Conservation (phyloP, 2,888 invertebrate genomes). For the Harpagoxenus sublaevis region DNA sequence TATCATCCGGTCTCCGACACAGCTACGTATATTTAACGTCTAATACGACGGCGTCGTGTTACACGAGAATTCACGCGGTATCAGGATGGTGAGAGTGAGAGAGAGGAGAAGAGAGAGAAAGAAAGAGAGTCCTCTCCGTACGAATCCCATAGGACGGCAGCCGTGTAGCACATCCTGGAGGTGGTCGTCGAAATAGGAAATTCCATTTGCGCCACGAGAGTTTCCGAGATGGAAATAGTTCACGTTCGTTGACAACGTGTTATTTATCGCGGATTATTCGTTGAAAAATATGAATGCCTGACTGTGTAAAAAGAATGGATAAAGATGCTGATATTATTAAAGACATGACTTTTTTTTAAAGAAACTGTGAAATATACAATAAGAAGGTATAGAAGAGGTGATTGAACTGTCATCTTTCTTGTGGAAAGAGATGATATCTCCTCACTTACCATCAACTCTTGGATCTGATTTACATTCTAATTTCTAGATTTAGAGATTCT, state of each 20-base stretch:
- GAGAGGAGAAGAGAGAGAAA: not conserved
- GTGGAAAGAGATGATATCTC: not conserved
- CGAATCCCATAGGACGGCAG: conserved; percentile 38
- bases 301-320: not conserved
- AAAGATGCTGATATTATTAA: not conserved
- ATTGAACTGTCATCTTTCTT: not conserved
- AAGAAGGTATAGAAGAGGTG: not conserved
- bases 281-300: conserved; percentile 24
- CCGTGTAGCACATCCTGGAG: conserved; percentile 19
- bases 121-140: conserved; percentile 14
- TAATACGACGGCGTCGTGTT: conserved; percentile 54
- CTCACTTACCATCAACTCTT: not conserved
- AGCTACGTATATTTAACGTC: conserved; percentile 71
- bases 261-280: conserved; percentile 48
- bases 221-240: conserved; percentile 53
- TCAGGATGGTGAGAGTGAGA: not conserved
- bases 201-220: conserved; percentile 49
- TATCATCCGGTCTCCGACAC: conserved; percentile 71
- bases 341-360: not conserved
- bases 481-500: not conserved
- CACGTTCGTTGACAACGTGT: conserved; percentile 41
- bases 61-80: conserved; percentile 28
- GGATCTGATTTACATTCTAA: not conserved
- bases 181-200: conserved; percentile 52
- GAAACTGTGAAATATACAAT: not conserved